Evolutionary conservation across 1,140 invertebrate genomes (phyloP).

Genomic region (Drosophila pandora): DNA sequence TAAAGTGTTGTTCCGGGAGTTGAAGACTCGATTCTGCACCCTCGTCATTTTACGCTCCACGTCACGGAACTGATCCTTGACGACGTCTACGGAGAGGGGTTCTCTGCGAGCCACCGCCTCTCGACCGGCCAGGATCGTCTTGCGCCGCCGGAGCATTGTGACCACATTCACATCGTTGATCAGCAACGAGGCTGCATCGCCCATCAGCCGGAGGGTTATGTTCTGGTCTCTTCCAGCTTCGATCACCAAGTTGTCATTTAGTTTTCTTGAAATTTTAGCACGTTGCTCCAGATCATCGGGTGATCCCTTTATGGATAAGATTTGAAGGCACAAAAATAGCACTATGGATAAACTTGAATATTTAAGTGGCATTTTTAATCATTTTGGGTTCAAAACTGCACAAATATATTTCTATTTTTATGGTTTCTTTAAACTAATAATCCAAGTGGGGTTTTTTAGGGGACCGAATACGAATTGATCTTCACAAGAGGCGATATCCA

Average conservation of each 20-base stretch:
- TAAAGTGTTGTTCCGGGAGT: slow-evolving; percentile 31
- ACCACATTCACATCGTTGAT: slow-evolving; percentile 64
- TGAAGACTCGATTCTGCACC: slow-evolving; percentile 25
- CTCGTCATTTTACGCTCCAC: slow-evolving; percentile 38
- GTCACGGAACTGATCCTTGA: slow-evolving; percentile 45
- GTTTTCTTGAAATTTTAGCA: slow-evolving; percentile 1
- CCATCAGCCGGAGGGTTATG: slow-evolving; percentile 66
- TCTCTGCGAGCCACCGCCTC: slow-evolving; percentile 21
- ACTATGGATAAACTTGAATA: neutral
- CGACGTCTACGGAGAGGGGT: slow-evolving; percentile 34
- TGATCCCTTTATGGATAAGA: neutral
- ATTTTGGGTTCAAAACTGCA: slow-evolving; percentile 21
- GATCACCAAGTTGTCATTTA: slow-evolving; percentile 51
- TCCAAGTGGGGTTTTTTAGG: neutral
- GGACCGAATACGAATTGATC: neutral
- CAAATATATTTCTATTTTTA: neutral
- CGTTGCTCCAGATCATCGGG: slow-evolving; percentile 2
- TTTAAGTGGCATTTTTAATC: slow-evolving; percentile 27
- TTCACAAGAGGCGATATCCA: slow-evolving; percentile 2
- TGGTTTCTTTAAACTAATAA: neutral
- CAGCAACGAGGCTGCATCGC: slow-evolving; percentile 52
- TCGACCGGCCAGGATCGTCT: slow-evolving; percentile 10
- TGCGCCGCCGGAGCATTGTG: slow-evolving; percentile 30
- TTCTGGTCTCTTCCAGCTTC: slow-evolving; percentile 55
- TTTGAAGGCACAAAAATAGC: slow-evolving; percentile 20